These are phyloP conservation scores for Rhinogobio ventralis DNA, from an alignment of 2,797 vertebrate species.

Conservation along the genomic window DNA sequence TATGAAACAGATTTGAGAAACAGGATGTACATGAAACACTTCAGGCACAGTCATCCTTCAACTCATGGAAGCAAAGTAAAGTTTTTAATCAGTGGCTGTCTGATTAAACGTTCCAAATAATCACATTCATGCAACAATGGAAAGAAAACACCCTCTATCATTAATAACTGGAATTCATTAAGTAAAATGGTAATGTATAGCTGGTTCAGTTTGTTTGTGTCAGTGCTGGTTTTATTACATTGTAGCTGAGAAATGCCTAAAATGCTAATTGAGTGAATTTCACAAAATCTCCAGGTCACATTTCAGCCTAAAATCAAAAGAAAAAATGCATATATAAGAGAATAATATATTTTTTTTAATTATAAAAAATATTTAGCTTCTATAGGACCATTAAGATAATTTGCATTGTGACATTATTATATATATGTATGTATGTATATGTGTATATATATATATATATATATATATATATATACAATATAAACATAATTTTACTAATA, in stretches of 20 bases:
- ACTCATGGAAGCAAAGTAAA: constrained; percentile 80
- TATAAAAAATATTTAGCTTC: no score
- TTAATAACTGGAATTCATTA: constrained; percentile 85
- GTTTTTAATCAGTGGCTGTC: constrained; percentile 83
- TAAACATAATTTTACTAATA: neutral
- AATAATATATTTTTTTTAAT: no score
- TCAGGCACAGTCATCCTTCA: constrained; percentile 73
- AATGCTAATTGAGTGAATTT: constrained; percentile 2
- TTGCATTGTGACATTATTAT: neutral
- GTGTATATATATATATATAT: neutral
- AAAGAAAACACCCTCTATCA: constrained; percentile 81
- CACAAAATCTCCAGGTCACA: neutral
- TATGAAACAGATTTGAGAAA: constrained; percentile 43
- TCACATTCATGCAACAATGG: constrained; percentile 86
- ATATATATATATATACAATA: neutral
- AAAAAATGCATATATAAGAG: neutral
- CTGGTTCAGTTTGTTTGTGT: neutral
- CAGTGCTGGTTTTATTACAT: neutral
- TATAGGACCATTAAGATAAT: neutral
- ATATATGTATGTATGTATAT: neutral
- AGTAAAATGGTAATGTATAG: neutral
- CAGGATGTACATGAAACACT: constrained; percentile 13
- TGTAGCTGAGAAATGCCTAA: neutral
- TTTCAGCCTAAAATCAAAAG: constrained; percentile 4
- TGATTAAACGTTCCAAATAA: constrained; percentile 84